Percentiles rank a stretch among this genome's conserved stretches.
These are phyloP conservation scores for Corythoichthys haematopterus DNA, from an alignment of 2,113 vertebrate species.

Conservation along the genomic window DNA sequence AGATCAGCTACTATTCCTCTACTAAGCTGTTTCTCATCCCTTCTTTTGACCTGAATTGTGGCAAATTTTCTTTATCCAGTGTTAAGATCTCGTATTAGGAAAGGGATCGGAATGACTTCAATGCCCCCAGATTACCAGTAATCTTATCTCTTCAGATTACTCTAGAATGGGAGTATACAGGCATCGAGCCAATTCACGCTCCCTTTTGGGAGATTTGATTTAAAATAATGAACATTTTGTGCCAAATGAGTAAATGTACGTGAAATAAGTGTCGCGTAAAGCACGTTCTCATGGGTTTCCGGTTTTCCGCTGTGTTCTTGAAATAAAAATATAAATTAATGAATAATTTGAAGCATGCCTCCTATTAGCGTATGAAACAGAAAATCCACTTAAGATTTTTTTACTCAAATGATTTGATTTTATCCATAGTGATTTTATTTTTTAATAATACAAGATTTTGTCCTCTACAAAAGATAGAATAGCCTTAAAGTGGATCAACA, in stretches of 20 bases:
- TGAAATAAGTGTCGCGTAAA: not conserved
- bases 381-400: constrained; percentile 17
- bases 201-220: constrained; percentile 9
- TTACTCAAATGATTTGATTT: not conserved
- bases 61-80: constrained; percentile 62
- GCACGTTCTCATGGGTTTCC: not conserved
- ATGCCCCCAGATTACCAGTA: constrained; percentile 60
- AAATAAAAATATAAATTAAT: constrained; percentile 15
- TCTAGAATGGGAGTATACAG: not conserved
- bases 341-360: not conserved
- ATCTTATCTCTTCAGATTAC: constrained; percentile 58
- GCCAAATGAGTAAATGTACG: not conserved
- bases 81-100: constrained; percentile 69
- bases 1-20: constrained; percentile 22
- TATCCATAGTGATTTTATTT: not conserved
- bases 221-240: constrained; percentile 17
- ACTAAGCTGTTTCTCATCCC: constrained; percentile 4
- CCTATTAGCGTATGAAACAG: constrained; percentile 11
- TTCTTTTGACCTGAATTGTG: constrained; percentile 57
- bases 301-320: not conserved
- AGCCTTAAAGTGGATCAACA: constrained; percentile 1
- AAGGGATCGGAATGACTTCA: constrained; percentile 64
- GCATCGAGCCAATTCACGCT: constrained; percentile 26
- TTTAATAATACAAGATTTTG: not conserved
- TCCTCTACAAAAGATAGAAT: not conserved